These are phyloP conservation scores for Hippocampus mohnikei DNA, from an alignment of 2,113 vertebrate species.

Conservation along the genomic window DNA sequence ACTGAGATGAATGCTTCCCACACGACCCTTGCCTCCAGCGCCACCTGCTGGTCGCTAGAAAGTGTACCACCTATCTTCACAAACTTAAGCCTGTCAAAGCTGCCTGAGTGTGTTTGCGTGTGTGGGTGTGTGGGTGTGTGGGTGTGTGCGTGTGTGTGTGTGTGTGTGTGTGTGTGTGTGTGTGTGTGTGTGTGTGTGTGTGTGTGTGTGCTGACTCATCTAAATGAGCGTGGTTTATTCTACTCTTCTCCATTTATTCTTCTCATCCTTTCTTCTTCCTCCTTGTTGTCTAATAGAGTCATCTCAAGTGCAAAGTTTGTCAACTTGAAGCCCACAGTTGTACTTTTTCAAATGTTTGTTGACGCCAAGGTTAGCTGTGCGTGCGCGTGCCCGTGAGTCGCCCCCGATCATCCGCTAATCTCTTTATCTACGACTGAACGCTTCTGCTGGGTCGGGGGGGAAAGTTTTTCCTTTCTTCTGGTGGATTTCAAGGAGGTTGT, in stretches of 20 bases:
- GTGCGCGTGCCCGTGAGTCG: not conserved
- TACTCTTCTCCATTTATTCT: not conserved
- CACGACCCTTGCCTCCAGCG: not conserved
- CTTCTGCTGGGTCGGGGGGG: constrained; percentile 11
- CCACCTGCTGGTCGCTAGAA: not conserved
- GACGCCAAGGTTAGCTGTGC: not conserved
- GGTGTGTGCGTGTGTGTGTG: too few relatives aligned
- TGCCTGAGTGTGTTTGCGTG: not conserved
- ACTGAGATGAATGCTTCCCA: not conserved
- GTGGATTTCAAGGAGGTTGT: not conserved
- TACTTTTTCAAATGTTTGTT: not conserved
- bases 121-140: not conserved
- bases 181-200: too few relatives aligned
- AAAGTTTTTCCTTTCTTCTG: not conserved
- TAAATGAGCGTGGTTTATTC: not conserved
- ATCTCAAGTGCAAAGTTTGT: not conserved
- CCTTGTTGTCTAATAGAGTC: not conserved
- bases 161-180: too few relatives aligned
- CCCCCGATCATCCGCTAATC: constrained; percentile 45
- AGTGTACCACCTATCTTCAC: not conserved
- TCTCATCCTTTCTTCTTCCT: not conserved
- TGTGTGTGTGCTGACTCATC: constrained; percentile 1
- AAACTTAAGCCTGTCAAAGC: not conserved
- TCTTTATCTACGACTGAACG: constrained; percentile 47
- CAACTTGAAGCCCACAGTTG: not conserved